A percentile compares a stretch with the other conserved stretches of the same genome.
Conservation (phyloP, 2,888 invertebrate species). For the Didymodactylos carnosus region DNA sequence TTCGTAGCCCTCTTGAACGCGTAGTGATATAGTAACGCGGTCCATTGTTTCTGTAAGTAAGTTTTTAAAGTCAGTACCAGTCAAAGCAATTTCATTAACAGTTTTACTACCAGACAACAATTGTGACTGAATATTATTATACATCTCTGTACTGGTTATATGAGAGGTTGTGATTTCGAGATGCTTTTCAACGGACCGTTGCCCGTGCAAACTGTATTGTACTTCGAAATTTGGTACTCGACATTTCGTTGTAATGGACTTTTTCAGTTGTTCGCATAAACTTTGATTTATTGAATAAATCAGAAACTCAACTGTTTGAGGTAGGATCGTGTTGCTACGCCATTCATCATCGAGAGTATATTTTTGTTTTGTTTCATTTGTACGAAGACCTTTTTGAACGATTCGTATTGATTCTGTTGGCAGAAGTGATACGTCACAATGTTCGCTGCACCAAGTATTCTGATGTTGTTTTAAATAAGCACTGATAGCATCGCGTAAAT, state of each 20-base stretch:
- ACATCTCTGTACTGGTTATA: neutral
- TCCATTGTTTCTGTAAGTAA: neutral
- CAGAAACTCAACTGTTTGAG: neutral
- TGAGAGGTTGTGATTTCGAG: neutral
- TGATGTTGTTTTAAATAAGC: neutral
- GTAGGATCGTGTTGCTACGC: neutral
- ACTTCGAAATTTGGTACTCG: neutral
- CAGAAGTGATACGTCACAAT: neutral
- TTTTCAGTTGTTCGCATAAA: neutral
- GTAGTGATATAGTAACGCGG: neutral
- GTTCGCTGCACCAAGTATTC: neutral
- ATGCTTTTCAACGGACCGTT: neutral
- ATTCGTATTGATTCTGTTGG: neutral
- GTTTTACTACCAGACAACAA: neutral
- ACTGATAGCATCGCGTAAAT: neutral
- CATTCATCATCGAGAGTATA: neutral
- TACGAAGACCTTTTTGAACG: neutral
- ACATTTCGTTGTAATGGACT: neutral
- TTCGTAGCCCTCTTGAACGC: neutral
- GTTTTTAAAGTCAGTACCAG: neutral
- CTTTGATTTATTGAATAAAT: neutral
- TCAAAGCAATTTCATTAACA: neutral
- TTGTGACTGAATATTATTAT: neutral
- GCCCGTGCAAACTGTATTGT: neutral
- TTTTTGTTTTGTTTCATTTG: neutral